These are phyloP conservation scores for Echinops telfairi DNA, from an alignment of 2,113 vertebrate species.

Conservation along the genomic window DNA sequence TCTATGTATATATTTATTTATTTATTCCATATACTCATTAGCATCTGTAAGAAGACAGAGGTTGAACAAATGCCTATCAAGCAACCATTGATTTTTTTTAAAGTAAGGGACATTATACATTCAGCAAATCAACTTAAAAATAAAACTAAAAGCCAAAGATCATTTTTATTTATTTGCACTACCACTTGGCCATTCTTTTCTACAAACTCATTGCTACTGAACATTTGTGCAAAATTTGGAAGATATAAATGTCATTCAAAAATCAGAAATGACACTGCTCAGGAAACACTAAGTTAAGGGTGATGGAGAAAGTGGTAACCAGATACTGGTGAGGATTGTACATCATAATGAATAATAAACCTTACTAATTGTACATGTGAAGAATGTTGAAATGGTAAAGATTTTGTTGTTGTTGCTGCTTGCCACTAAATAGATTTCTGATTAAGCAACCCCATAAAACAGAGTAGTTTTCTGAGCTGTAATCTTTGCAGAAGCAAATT, in stretches of 20 bases:
- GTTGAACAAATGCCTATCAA: neutral
- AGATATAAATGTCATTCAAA: constrained; percentile 60
- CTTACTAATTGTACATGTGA: neutral
- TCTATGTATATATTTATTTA: neutral
- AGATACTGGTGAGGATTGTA: neutral
- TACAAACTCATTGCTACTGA: constrained; percentile 46
- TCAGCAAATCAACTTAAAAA: neutral
- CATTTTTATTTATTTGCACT: constrained; percentile 46
- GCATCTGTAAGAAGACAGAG: neutral
- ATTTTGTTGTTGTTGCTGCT: neutral
- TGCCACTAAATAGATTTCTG: neutral
- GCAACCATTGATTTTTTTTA: neutral
- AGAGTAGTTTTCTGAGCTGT: neutral
- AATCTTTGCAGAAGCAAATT: neutral
- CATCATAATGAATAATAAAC: neutral
- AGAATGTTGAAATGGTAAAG: neutral
- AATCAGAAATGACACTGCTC: neutral
- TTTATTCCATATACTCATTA: neutral
- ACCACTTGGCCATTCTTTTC: constrained; percentile 62
- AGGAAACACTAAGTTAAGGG: neutral
- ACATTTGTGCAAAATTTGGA: constrained; percentile 59
- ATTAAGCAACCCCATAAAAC: neutral
- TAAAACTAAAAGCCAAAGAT: constrained; percentile 50
- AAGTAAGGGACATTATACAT: neutral
- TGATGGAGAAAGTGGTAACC: neutral